Evolutionary conservation across 2,797 vertebrate genomes (phyloP), one percentile per base, ranked within the genome.

Genomic region (Coranthus polyacanthus): DNA sequence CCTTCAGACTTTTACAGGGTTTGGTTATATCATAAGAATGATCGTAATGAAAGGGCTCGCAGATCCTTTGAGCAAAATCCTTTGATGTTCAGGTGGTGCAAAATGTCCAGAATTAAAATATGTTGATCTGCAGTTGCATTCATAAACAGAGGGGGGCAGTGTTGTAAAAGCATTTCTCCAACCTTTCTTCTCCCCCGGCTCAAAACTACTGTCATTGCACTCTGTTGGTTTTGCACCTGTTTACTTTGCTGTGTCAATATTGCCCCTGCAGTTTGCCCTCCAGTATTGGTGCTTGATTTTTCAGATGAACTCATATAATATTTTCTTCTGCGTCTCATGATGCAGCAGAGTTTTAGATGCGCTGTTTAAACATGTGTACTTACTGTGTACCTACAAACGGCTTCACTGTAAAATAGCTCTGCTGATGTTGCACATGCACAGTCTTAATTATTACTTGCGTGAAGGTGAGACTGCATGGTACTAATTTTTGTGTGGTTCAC

Each of bases 241-340:
- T 90, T 87, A 79, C 79, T 84, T 74, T 86, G 71, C 73, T 84
- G 67, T 85, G 84, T 86, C 77, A 84, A 83, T 87, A 89, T 82
- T 81, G 39, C 64, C 60, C 53, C 56, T 61, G 55, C 55, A 70
- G 76, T 78, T 73, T 81, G 21, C 57, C 59, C 55, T 72, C 49
- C 55, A 69, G 55, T 64, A 54, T 54, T 55, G 56, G n/a, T 53
- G 82, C 72, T 72, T 69, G 34, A 52, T 72, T 74, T 70, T 63
- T 63, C 44, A 50, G 46, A 62, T 76, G 53, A 59, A 72, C 75
- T 75, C 41, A 60, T 70, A 22, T 49, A 59, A 45, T 32, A 45
- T 45, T 66, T 60, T 63, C 20, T 63, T 47, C 12, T 3, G 2
- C 53, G 52, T 68, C 47, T 15, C 20, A 41, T 43, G 26, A 69